phyloP scores from a whole-genome alignment of 2,113 vertebrate species.

The Dicerorhinus sumatrensis region DNA sequence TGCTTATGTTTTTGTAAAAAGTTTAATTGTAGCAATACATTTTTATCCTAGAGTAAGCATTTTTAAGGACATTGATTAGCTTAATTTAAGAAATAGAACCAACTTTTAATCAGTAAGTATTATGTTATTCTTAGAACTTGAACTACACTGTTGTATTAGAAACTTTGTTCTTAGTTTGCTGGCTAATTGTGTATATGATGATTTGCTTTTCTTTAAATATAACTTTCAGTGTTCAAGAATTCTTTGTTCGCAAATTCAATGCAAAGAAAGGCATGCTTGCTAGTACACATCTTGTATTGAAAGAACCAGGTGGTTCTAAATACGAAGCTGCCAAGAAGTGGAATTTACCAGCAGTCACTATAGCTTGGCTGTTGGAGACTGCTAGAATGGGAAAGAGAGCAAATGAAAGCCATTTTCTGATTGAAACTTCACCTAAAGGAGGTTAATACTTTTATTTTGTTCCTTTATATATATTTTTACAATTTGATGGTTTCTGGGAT shows the following conservation, averaged over 20 bases:
- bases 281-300: constrained; percentile 95
- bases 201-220: constrained; percentile 63
- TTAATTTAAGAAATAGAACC: neutral
- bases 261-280: constrained; percentile 95
- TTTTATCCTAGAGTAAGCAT: constrained; percentile 43
- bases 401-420: constrained; percentile 91
- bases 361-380: constrained; percentile 94
- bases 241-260: constrained; percentile 95
- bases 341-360: constrained; percentile 94
- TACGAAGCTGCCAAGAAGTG: constrained; percentile 97
- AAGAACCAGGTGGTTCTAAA: constrained; percentile 94
- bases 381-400: constrained; percentile 90
- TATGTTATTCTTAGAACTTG: neutral
- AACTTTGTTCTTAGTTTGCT: constrained; percentile 9
- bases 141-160: neutral
- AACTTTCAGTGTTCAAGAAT: constrained; percentile 95
- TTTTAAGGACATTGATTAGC: neutral
- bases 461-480: constrained; percentile 9
- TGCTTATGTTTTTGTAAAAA: neutral
- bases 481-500: constrained; percentile 2
- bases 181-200: neutral
- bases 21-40: neutral
- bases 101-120: constrained; percentile 1
- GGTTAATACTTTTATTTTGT: constrained; percentile 85
- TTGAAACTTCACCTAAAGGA: constrained; percentile 89